Conservation (phyloP, 2,797 vertebrate species). For the Lepidocolaptes lacrymiger region DNA sequence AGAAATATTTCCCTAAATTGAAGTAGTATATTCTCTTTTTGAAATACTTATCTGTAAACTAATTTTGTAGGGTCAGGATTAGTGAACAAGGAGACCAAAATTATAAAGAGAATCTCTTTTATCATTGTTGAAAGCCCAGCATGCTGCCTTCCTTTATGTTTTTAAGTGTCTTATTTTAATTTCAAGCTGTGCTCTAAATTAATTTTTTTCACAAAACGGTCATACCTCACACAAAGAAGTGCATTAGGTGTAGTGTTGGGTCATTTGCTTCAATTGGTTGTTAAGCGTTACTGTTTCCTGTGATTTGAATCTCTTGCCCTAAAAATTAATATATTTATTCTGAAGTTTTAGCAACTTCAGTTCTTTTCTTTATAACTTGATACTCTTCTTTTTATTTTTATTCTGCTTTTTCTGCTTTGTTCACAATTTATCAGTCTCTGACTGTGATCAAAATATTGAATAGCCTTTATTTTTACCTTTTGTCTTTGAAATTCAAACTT, state of each 20-base stretch:
- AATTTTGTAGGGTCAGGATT: not conserved
- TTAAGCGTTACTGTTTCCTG: not conserved
- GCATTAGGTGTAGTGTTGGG: not conserved
- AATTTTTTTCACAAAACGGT: not conserved
- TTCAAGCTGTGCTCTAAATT: conserved; percentile 6
- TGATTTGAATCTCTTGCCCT: not conserved
- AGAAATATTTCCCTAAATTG: not conserved
- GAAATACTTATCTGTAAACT: not conserved
- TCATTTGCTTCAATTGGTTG: not conserved
- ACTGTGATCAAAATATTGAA: not conserved
- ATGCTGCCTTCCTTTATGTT: not conserved
- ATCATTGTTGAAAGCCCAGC: not conserved
- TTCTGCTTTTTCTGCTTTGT: not conserved
- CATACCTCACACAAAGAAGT: not conserved
- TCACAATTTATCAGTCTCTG: not conserved
- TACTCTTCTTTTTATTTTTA: not conserved
- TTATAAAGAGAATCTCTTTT: not conserved
- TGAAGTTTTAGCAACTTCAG: not conserved
- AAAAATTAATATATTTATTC: not conserved
- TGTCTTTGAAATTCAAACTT: not conserved
- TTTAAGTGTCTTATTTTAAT: conserved; percentile 23
- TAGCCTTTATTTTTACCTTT: not conserved
- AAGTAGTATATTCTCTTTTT: not conserved
- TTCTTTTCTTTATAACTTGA: not conserved
- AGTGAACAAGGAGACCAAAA: not conserved